These are phyloP conservation scores for Atethmia centrago DNA, from an alignment of 2,888 invertebrate species.

Conservation along the genomic window DNA sequence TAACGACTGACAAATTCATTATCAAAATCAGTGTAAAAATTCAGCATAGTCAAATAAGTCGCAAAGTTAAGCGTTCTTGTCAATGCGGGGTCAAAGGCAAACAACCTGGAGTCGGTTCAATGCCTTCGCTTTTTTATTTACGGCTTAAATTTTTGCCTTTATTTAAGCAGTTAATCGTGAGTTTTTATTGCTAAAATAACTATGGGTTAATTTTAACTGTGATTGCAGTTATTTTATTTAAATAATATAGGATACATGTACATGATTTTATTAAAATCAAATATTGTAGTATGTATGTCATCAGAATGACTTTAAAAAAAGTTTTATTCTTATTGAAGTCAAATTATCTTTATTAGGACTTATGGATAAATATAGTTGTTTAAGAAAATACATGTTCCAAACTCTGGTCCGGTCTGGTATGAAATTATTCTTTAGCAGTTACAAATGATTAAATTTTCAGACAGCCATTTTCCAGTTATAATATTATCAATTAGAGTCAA, in stretches of 20 bases:
- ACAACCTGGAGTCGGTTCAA: slow-evolving; percentile 73
- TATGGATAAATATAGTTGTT: not conserved
- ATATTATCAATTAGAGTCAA: not conserved
- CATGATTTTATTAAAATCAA: not conserved
- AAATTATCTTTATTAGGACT: not conserved
- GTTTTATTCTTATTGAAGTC: not conserved
- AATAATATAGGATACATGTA: not conserved
- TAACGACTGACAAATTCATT: not conserved
- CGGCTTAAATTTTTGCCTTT: slow-evolving; percentile 61
- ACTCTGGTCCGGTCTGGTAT: not conserved
- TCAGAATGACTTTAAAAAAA: not conserved
- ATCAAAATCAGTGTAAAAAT: slow-evolving; percentile 37
- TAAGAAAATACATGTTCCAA: not conserved
- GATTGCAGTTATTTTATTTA: not conserved
- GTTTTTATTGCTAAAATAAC: slow-evolving; percentile 53
- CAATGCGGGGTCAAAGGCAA: slow-evolving; percentile 75
- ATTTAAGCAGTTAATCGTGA: slow-evolving; percentile 60
- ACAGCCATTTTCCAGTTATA: not conserved
- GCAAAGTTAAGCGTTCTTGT: slow-evolving; percentile 56
- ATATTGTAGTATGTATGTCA: not conserved
- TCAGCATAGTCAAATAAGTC: slow-evolving; percentile 33
- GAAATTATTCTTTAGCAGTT: not conserved
- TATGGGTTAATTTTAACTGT: slow-evolving; percentile 38
- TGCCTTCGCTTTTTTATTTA: slow-evolving; percentile 72
- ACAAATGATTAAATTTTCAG: too few species aligned